Conservation (phyloP, 2,797 vertebrate species). For the Rhabdophis nuchalis region DNA sequence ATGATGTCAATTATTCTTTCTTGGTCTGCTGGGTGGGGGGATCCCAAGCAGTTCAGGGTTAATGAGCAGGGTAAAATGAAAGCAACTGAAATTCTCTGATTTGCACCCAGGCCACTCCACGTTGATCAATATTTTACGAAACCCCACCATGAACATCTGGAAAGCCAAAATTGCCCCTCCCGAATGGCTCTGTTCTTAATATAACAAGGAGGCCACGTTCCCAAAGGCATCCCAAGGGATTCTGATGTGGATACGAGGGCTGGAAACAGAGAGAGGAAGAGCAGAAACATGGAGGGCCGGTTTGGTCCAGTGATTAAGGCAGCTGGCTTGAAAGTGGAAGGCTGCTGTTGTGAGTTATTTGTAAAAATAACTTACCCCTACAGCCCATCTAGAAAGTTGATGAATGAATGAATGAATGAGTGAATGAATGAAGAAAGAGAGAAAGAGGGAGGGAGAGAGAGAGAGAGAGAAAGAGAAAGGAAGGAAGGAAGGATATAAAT, state of each 20-base stretch:
- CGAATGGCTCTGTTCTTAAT: neutral
- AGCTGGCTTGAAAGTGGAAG: neutral
- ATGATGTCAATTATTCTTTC: neutral
- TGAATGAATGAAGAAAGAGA: too few relatives aligned
- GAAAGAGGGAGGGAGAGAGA: too few relatives aligned
- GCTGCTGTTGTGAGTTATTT: neutral
- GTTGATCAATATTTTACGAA: neutral
- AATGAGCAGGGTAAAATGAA: neutral
- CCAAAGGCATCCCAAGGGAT: accelerated
- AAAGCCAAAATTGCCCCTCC: accelerated
- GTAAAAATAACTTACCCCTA: neutral
- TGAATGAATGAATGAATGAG: too few relatives aligned
- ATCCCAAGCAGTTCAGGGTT: neutral
- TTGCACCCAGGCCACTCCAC: accelerated
- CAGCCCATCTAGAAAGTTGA: neutral
- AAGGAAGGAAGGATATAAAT: too few relatives aligned
- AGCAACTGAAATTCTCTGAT: neutral
- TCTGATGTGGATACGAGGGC: neutral
- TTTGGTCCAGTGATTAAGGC: neutral
- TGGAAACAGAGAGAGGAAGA: neutral
- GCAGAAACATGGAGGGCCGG: accelerated
- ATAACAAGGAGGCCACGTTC: neutral
- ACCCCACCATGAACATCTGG: accelerated
- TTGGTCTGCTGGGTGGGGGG: neutral
- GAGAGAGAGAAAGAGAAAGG: too few relatives aligned